Evolutionary conservation across 2,797 vertebrate genomes (phyloP).

Genomic region (Delichon dasypus): DNA sequence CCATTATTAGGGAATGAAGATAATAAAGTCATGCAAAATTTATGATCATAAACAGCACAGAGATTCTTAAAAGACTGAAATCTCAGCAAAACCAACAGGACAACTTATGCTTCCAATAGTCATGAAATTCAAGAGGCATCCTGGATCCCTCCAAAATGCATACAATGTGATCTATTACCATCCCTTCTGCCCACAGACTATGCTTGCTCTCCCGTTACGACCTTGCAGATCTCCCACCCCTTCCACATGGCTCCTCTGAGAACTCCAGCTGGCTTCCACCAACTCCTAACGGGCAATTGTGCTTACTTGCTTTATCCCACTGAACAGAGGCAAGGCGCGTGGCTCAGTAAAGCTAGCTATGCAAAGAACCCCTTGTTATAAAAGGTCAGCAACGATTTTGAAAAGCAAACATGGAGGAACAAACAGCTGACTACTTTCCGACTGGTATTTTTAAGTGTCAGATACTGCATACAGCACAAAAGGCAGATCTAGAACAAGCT

Average conservation of each 20-base stretch:
- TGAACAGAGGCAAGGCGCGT: not conserved
- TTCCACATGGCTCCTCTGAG: not conserved
- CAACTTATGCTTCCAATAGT: not conserved
- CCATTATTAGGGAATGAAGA: not conserved
- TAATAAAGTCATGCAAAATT: not conserved
- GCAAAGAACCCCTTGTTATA: not conserved
- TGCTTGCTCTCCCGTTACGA: fast-evolving
- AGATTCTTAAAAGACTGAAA: not conserved
- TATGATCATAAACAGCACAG: not conserved
- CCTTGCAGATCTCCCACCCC: not conserved
- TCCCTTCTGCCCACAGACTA: not conserved
- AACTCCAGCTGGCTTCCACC: not conserved
- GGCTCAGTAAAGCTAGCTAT: not conserved
- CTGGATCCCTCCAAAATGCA: not conserved
- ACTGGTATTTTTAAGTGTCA: not conserved
- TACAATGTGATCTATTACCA: not conserved
- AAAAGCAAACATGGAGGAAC: not conserved
- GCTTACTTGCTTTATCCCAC: not conserved
- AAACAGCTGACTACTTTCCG: not conserved
- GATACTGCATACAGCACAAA: not conserved
- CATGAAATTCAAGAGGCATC: not conserved
- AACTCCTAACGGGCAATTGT: not conserved
- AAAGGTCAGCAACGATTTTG: not conserved
- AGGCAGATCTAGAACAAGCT: not conserved
- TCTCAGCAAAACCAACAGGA: not conserved